Evolutionary conservation across 2,797 vertebrate genomes (phyloP), one percentile per base, ranked within the genome.

Genomic region (Micromesistius poutassou): DNA sequence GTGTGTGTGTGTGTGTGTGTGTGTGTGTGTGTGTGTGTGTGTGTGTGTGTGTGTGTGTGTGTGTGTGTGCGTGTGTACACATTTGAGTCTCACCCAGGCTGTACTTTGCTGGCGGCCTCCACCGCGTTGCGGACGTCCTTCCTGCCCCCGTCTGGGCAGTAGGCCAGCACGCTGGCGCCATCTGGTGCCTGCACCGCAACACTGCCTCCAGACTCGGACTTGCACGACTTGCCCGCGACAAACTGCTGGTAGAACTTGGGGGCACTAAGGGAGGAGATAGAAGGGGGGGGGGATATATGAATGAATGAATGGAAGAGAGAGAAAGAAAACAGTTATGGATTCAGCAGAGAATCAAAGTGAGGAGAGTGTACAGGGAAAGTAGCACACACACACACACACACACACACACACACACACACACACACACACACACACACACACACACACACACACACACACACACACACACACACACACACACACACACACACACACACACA

Each of bases 121-220:
- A 97, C 96, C 0, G 96, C 96, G 0, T 94, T 95, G 0, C 94
- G 93, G 22, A 97, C 84, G 0, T 97, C 96, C 81, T 97, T 97
- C 74, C 93, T 78, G 31, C 93, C 93, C n/a, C 95, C 95, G 0
- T 96, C 95, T 0, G 96, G 94, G 84, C 95, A 96, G 1, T 94
- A 92, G 12, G 92, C 94, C 0, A 94, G 50, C 25, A 94, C 78
- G 0, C 55, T 1, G 14, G 10, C 7, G 7, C 95, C 94, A 0
- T 82, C 85, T 19, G 91, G 86, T 77, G 93, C 77, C 82, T 62
- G 80, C 72, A 97, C 86, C 0, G 93, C 85, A 72, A 94, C 88
- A 80, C 91, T 96, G 91, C 93, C 88, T 82, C 94, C 94, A 4
- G 95, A 92, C 76, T 93, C 94, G 0, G 96, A 92, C 33, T 95